Percentiles rank a stretch among this genome's conserved stretches.
Evolutionary conservation across 2,888 invertebrate species (phyloP).

Genomic region (Caenorhabditis panamensis): DNA sequence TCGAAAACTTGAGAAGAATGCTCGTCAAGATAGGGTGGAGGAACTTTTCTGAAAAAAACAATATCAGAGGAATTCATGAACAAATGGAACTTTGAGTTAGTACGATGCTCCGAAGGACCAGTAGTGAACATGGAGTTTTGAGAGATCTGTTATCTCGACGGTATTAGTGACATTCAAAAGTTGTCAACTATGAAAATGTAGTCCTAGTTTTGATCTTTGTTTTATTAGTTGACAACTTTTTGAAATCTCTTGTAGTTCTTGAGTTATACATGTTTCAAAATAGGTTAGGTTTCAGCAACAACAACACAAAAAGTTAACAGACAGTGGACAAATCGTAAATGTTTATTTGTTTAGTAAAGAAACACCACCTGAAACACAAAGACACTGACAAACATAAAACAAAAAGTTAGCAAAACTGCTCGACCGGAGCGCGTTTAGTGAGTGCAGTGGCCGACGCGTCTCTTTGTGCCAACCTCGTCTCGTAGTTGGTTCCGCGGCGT

Average conservation of each 20-base stretch:
- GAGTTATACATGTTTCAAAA: too few relatives aligned
- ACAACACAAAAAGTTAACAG: too few relatives aligned
- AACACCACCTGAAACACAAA: too few relatives aligned
- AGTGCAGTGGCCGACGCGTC: constrained; percentile 53
- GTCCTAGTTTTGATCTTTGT: too few relatives aligned
- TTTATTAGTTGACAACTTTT: too few relatives aligned
- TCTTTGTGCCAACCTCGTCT: constrained; percentile 64
- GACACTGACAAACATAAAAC: too few relatives aligned
- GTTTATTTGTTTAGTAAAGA: background rate
- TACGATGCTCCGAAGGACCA: background rate
- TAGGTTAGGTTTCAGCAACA: too few relatives aligned
- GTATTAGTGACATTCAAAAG: background rate
- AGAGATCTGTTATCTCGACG: too few relatives aligned
- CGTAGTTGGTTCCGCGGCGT: constrained; percentile 64
- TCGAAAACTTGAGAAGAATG: constrained; percentile 30
- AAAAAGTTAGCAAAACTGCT: constrained; percentile 34
- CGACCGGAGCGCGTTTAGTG: constrained; percentile 42
- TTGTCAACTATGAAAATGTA: background rate
- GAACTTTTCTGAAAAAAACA: constrained; percentile 46
- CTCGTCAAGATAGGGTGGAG: constrained; percentile 37
- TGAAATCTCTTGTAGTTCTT: too few relatives aligned
- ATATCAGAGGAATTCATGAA: background rate
- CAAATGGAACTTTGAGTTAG: background rate
- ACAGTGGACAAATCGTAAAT: too few relatives aligned
- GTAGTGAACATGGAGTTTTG: too few relatives aligned